Evolutionary conservation across 2,797 vertebrate genomes (phyloP), one percentile per base, ranked within the genome.

Genomic region (Esox masquinongy): DNA sequence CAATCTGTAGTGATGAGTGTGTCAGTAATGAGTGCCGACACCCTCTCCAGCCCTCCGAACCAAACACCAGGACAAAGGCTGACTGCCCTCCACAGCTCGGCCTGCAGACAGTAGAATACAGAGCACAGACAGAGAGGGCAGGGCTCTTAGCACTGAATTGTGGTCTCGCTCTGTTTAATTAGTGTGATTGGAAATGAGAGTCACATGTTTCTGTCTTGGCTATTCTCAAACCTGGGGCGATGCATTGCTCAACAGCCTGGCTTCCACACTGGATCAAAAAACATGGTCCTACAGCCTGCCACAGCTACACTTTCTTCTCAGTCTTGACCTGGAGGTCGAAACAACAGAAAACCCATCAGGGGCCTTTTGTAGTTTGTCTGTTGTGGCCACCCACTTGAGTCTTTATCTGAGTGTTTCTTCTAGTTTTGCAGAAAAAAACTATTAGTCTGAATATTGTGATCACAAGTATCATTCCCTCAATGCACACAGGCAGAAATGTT

Each of bases 1-100:
- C 72, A 43, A 80, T 83, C 75, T 79, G 56, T 76, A 49, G 69
- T 70, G 51, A 63, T 82, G 67, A 49, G 74, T 79, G 71, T 26
- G 14, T 84, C 79, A 72, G 39, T 79, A 79, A 80, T 80, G n/a
- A 73, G 4, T 49, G 49, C 51, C 75, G 70, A 77, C 67, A 74
- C 34, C 59, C 36, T 66, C 56, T 76, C 61, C 66, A 63, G 15
- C 36, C 36, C 63, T 84, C 31, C 72, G 31, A 19, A 73, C 79
- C 75, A 68, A 74, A 79, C 74, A 70, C 63, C n/a, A 75, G 59
- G 83, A 83, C 74, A 79, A 82, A 83, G 73, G 39, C 63, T 72
- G 75, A 26, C 66, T 72, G 61, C 29, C 67, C 49, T 43, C 67
- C 53, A 59, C 56, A 59, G 56, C n/a, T 22, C 3, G 22, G 56